Evolutionary conservation across 2,797 vertebrate genomes (phyloP), one percentile per base, ranked within the genome.

Genomic region (Sorex maritimensis): DNA sequence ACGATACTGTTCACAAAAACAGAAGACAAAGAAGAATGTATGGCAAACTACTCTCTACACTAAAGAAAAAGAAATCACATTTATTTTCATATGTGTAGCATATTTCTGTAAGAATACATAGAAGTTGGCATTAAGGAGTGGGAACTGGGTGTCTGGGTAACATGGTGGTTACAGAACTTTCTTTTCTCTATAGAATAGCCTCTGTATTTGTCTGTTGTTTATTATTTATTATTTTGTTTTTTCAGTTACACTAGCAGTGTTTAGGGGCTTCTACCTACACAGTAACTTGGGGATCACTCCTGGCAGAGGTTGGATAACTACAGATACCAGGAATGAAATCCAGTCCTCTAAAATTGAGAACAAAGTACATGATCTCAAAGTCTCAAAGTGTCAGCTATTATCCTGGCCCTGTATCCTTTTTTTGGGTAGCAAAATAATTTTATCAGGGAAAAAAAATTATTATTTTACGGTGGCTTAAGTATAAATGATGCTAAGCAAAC

Each of bases 341-440:
- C 19, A 61, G 21, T 21, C 58, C 58, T 61, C 58, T 61, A 14
- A 61, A 61, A 61, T 61, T 52, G 49, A 9, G 49, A 52, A 15
- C 58, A 61, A 61, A 61, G 58, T 61, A 19, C 15, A 7, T 61
- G 21, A 19, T 21, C 52, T 55, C 52, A 55, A 61, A 21, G 58
- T 61, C 52, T 55, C 52, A 55, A 61, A 21, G 58, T 61, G 21
- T 61, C 58, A 21, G 49, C 49, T 52, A 9, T 52, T 52, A 52
- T 14, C 6, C 49, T 52, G 49, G 10, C 49, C 63, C 6, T 12
- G 41, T 34, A 61, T 74, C 80, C 38, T 84, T 52, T 79, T 34
- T 68, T 93, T 86, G 67, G 41, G 52, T 11, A 61, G 72, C n/a
- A 89, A 92, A 92, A 88, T 87, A 55, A 92, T 81, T n/a, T 19